These are phyloP conservation scores for Perodicticus potto DNA, from an alignment of 2,797 vertebrate genomes.

Conservation along the genomic window DNA sequence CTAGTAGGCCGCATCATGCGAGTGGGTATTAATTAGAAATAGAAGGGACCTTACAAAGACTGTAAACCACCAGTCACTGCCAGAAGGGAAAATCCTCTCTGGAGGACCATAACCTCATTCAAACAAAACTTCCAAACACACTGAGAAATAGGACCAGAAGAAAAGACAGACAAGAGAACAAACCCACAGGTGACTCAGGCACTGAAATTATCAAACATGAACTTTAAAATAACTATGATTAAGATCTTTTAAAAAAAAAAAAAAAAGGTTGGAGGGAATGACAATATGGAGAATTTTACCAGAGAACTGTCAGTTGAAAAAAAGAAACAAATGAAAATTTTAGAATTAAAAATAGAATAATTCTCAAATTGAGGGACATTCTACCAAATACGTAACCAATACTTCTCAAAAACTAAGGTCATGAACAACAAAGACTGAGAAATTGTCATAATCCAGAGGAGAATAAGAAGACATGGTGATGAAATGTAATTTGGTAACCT, in stretches of 20 bases:
- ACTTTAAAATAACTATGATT: not conserved
- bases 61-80: not conserved
- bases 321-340: not conserved
- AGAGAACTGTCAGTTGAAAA: not conserved
- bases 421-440: not conserved
- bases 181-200: not conserved
- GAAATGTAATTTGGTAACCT: not conserved
- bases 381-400: not conserved
- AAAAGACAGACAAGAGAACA: not conserved
- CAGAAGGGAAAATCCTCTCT: not conserved
- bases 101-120: not conserved
- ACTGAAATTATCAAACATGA: not conserved
- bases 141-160: not conserved
- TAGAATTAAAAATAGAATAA: not conserved
- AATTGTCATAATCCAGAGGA: not conserved
- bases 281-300: not conserved
- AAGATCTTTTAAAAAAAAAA: not conserved
- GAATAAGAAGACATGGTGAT: not conserved
- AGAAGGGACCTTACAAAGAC: not conserved
- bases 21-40: not conserved
- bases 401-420: not conserved
- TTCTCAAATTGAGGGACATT: not conserved
- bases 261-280: not conserved
- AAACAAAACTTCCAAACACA: not conserved
- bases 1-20: rapidly evolving